Base-by-base conservation (phyloP, 2,888 invertebrate species). In the Ephialtes manifestator region DNA sequence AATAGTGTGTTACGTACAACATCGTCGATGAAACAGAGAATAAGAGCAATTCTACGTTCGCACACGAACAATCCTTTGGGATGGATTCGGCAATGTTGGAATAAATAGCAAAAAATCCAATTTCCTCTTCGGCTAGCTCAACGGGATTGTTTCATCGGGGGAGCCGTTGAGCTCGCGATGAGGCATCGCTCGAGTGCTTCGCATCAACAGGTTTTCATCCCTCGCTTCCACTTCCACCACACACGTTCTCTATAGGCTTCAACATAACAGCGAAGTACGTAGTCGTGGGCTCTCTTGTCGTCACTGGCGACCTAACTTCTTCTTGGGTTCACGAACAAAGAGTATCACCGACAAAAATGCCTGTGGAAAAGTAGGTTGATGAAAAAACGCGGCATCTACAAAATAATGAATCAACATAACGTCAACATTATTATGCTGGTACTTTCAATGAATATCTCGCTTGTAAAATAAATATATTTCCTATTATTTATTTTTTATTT, bases 181-280 rank as follows among this genome's bases (percentile, higher is more conserved):
- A 28, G 20, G 43, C 46, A 68, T 78, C 78, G 46, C 51, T 48
- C 53, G 28, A 39, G 53, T 72, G 63, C 72, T 67, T 81, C 78
- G 70, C 80, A 81, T 81, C 80, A 74, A 74, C 80, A 81, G 80
- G 74, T 81, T 74, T 67, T 60, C 58, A 58, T 71, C 48, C 70
- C 78, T 46, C 70, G 60, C 60, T 65, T 28, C 31, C 31, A 58
- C 77, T 39, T 63, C 24, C 18, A 24, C 24, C 1, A 24, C 4
- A 28, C 74, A 46, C 74, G 18, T n/a, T 11, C 46, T 35, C 39
- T 15, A 3, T 46, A 18, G n/a, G 39, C 51, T 51, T 51, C 55
- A 55, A 39, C 43, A 20, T 35, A 43, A 35, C 39, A 18, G 39
- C 4, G 18, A 68, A 48, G 58, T 58, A 58, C 15, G 13, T 18